Evolutionary conservation across 2,888 invertebrate species (phyloP), one percentile per base, ranked within the genome.

Genomic region (Odontomyia ornata): DNA sequence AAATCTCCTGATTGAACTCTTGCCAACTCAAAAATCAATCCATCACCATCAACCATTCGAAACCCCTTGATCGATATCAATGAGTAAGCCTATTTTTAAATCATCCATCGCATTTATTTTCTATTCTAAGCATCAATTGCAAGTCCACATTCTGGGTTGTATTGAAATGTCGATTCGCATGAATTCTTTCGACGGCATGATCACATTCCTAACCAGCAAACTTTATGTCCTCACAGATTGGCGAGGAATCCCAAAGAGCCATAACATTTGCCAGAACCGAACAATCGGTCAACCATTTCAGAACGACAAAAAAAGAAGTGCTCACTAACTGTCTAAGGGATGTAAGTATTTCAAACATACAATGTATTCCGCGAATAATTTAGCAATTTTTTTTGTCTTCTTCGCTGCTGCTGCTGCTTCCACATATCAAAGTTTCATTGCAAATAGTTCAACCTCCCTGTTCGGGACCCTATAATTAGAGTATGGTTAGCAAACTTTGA

Each of bases 401-500:
- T 60, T 21, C 25, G 60, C 18, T 18, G 15, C 60, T 36, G 3
- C 36, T 36, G 3, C 36, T 36, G 36, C 36, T 36, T 36, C 9
- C 36, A 36, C 18, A 18, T n/a, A n/a, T 18, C 52, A 15, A 18
- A 18, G 52, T 52, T 60, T 21, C 25, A 23, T 25, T 25, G 25
- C 60, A 18, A 60, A 25, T 60, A 18, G 18, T 52, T 28, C n/a
- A 67, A 67, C 27, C 56, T 71, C 71, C 18, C 46, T 71, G n/a
- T 23, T 13, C 52, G 13, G 52, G 60, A 27, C 36, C 21, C 25
- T 65, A 64, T 52, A 65, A 77, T 77, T 77, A 77, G 77, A 56
- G 13, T 46, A 77, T 46, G 77, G 75, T 75, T 57, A 43, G 67
- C 47, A 25, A 57, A 77, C 52, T 75, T 67, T 75, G 23, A 64